These are phyloP conservation scores for Phalacrocorax aristotelis DNA, from an alignment of 2,113 vertebrate genomes.

Conservation along the genomic window DNA sequence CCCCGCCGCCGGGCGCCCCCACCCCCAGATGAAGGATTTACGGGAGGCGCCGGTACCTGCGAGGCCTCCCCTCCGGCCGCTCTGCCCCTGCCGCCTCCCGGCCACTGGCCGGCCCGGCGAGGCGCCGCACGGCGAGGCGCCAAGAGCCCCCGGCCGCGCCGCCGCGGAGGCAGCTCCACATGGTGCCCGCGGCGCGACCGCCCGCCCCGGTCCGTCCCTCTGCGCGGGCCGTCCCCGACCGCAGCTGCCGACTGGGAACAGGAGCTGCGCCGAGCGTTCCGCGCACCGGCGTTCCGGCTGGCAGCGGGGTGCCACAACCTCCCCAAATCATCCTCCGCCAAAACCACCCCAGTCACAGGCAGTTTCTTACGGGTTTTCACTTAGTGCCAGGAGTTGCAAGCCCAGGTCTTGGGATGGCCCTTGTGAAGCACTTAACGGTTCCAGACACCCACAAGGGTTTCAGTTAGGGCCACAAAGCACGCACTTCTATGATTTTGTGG, in stretches of 20 bases:
- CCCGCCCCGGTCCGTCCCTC: rapidly evolving
- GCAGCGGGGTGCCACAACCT: too few relatives aligned
- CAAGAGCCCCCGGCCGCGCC: not conserved
- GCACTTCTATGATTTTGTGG: not conserved
- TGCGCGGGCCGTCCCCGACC: too few relatives aligned
- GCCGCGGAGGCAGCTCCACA: not conserved
- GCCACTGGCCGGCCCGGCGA: too few relatives aligned
- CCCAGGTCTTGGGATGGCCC: too few relatives aligned
- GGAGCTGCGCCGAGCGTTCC: not conserved
- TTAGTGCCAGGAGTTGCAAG: rapidly evolving
- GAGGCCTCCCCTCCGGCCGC: too few relatives aligned
- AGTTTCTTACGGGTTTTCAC: rapidly evolving
- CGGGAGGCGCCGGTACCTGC: too few relatives aligned
- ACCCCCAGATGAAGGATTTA: too few relatives aligned
- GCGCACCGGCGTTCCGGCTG: not conserved
- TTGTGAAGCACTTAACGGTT: not conserved
- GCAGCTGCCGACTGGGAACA: not conserved
- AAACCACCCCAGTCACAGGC: rapidly evolving
- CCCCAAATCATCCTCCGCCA: too few relatives aligned
- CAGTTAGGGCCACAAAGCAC: not conserved
- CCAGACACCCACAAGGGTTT: not conserved
- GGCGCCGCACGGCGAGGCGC: too few relatives aligned
- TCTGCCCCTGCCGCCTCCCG: too few relatives aligned
- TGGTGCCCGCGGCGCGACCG: not conserved
- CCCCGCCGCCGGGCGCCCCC: too few relatives aligned